Base-by-base conservation (phyloP, 1,140 invertebrate genomes). In the Drosophila auraria region DNA sequence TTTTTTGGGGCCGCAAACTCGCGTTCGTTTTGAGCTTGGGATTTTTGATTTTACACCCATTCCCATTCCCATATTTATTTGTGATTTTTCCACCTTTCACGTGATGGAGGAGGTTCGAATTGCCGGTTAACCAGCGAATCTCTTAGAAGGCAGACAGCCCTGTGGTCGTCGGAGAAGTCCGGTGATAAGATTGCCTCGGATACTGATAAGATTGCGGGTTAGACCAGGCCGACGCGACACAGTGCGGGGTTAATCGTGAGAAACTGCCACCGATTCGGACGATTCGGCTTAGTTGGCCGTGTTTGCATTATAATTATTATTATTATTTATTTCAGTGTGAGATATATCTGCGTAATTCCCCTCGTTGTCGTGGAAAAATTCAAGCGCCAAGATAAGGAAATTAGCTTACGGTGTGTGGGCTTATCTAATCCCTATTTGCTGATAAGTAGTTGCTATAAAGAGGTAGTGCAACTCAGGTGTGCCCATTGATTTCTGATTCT, bases 1-100 rank as follows among this genome's bases (percentile, higher is more conserved):
- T 15, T 53, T 63, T 78, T 64, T 64, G 9, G 47, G 61, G 44
- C 50, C 65, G 56, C 50, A 53, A 64, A 78, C 65, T 38, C 50
- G 44, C 71, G 45, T 60, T 79, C 47, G 69, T 63, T 66, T 64
- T 78, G 58, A 61, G 62, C 74, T 64, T 65, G 66, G 71, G 69
- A 63, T 76, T 83, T 56, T 47, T 56, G 40, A 54, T 62, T 56
- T 60, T 54, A 33, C 30, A 30, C 25, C 51, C 36, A 38, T 30
- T 57, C 5, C n/a, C 50, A 36, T 11, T 11, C 49, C 23, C 23
- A 44, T 68, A 33, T 50, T 50, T 62, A 62, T 50, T 23, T 17
- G 36, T 44, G 30, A 38, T 38, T 56, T 44, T 42, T 64, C 36
- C 62, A 65, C 61, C 33, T 65, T 69, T 25, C 36, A 38, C 27